Evolutionary conservation across 2,888 invertebrate species (phyloP), one percentile per base, ranked within the genome.

Genomic region (Meteorus colon): DNA sequence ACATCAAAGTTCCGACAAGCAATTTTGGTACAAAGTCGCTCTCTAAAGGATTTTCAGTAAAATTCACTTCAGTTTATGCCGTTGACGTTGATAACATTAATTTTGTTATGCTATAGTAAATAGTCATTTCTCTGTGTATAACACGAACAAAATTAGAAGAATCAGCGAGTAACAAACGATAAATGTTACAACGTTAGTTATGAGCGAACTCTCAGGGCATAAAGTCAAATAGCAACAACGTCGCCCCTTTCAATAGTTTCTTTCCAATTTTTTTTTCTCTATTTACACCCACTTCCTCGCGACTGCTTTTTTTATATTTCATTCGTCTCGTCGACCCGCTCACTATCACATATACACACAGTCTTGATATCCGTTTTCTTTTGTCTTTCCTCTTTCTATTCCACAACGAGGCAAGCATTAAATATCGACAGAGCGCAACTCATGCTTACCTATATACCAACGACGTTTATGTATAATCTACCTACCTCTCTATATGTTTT

Each of bases 161-260:
- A 12, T 10, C 3, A 62, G 29, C 8, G 29, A 62, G 8, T 27
- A 14, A 63, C 63, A n/a, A 14, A 63, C 29, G 31, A 63, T 63
- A 62, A 62, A 83, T 83, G 78, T 82, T 77, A 79, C 78, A 41
- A 68, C 81, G 82, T 82, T 82, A 83, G 80, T 83, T 80, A 82
- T 81, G 81, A 80, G 78, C 70, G 63, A 79, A 83, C 79, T 79
- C 79, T 79, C 82, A 78, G 81, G 83, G 81, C 79, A 81, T 79
- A 78, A 79, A 77, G 77, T 78, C 73, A 77, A 78, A 82, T 81
- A 82, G 81, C 79, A 75, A 76, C 37, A 27, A 63, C 37, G 72
- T 75, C 63, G 19, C 4, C 51, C 55, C 45, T 74, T 71, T n/a
- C 19, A 55, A n/a, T 8, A 24, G 8, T 55, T 55, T 19, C 8